Conservation (phyloP, 2,888 invertebrate genomes). For the Dicyrtoma fusca region DNA sequence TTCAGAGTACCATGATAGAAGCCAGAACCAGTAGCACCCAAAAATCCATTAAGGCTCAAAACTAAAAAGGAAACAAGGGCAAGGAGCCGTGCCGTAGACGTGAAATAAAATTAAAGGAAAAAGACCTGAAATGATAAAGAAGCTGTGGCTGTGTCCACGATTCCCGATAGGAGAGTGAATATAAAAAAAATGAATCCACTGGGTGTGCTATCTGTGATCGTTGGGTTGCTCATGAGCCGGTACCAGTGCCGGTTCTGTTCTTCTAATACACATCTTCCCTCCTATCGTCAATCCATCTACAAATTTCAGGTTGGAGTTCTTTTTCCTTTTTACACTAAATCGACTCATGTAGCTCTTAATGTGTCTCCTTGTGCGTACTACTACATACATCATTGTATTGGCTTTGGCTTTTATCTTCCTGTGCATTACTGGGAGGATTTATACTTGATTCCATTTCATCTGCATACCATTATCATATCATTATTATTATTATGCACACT, state of each 20-base stretch:
- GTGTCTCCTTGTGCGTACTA: not conserved
- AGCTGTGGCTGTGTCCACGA: too few species aligned
- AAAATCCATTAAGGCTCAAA: slow-evolving; percentile 35
- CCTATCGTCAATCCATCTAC: not conserved
- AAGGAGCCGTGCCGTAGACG: slow-evolving; percentile 3
- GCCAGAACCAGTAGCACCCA: slow-evolving; percentile 7
- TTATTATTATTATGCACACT: too few species aligned
- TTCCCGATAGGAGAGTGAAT: slow-evolving; percentile 6
- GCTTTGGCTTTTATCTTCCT: too few species aligned
- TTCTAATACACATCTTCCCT: not conserved
- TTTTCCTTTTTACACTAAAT: not conserved
- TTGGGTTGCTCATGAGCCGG: too few species aligned
- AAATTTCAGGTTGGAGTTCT: too few species aligned
- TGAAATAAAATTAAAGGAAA: not conserved
- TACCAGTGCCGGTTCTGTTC: not conserved
- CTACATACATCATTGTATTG: slow-evolving; percentile 3
- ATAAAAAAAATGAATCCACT: not conserved
- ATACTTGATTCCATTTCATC: too few species aligned
- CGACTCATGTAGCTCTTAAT: slow-evolving; percentile 7
- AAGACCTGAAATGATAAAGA: slow-evolving; percentile 9
- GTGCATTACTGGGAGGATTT: too few species aligned
- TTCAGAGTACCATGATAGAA: too few species aligned
- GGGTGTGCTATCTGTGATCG: too few species aligned
- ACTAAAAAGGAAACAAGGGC: slow-evolving; percentile 20
- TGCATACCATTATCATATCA: too few species aligned